These are phyloP conservation scores for Holacanthus passer DNA, from an alignment of 2,113 vertebrate genomes.

Conservation along the genomic window DNA sequence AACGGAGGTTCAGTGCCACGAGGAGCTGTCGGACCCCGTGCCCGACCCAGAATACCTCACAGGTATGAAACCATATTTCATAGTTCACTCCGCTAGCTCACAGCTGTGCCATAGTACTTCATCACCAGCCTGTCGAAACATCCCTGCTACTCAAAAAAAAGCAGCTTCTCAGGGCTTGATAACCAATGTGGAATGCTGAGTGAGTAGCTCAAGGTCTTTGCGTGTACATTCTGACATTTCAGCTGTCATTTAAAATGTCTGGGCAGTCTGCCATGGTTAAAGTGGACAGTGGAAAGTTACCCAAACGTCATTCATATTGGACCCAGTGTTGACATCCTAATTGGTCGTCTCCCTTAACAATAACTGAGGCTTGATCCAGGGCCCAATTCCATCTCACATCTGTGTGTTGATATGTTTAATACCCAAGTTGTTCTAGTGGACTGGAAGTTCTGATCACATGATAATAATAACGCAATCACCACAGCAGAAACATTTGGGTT, in stretches of 20 bases:
- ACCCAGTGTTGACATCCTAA: not conserved
- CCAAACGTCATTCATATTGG: not conserved
- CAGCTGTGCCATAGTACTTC: conserved; percentile 31
- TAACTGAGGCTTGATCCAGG: not conserved
- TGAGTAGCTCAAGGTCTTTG: not conserved
- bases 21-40: conserved; percentile 93
- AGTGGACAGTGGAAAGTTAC: not conserved
- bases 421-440: not conserved
- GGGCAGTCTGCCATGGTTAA: not conserved
- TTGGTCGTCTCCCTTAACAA: not conserved
- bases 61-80: conserved; percentile 85
- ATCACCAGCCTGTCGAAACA: conserved; percentile 32
- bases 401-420: not conserved
- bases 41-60: conserved; percentile 96
- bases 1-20: conserved; percentile 94
- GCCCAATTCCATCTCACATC: not conserved
- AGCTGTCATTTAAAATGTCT: conserved; percentile 12
- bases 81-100: conserved; percentile 2
- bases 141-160: conserved; percentile 10
- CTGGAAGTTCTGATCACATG: not conserved
- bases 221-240: conserved; percentile 10
- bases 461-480: not conserved
- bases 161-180: not conserved
- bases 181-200: not conserved
- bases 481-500: too few relatives aligned